Evolutionary conservation across 2,797 vertebrate genomes (phyloP).

Genomic region (Typhlichthys subterraneus): DNA sequence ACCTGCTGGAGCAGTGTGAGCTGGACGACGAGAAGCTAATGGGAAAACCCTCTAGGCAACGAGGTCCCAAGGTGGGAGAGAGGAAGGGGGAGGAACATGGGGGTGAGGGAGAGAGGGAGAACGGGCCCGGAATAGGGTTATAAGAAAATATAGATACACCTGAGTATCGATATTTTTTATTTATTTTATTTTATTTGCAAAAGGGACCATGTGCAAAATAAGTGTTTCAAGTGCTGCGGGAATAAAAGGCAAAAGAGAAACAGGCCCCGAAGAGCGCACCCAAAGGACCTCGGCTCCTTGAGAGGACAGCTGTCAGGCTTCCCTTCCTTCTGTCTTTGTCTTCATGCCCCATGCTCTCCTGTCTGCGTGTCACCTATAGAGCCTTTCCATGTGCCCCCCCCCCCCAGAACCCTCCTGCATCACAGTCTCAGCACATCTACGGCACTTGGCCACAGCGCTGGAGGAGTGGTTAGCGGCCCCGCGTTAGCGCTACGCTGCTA

Average conservation of each 20-base stretch:
- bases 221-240: constrained; percentile 6
- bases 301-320: constrained; percentile 72
- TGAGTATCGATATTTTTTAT: too few relatives aligned
- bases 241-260: constrained; percentile 47
- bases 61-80: constrained; percentile 70
- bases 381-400: constrained; percentile 1
- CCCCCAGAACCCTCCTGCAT: constrained; percentile 60
- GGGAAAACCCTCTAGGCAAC: constrained; percentile 76
- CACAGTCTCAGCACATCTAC: constrained; percentile 62
- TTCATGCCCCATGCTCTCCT: constrained; percentile 44
- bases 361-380: constrained; percentile 36
- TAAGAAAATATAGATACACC: too few relatives aligned
- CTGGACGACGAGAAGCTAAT: constrained; percentile 95
- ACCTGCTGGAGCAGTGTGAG: constrained; percentile 96
- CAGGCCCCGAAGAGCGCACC: constrained; percentile 50
- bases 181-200: too few relatives aligned
- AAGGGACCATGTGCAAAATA: too few relatives aligned
- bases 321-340: constrained; percentile 40
- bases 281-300: constrained; percentile 57
- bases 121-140: background rate
- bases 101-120: constrained; percentile 1
- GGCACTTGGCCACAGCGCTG: constrained; percentile 71
- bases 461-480: constrained; percentile 58
- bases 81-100: background rate
- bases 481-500: constrained; percentile 56